phyloP scores from a whole-genome alignment of 2,888 invertebrate genomes.

The Eupithecia subumbrata region DNA sequence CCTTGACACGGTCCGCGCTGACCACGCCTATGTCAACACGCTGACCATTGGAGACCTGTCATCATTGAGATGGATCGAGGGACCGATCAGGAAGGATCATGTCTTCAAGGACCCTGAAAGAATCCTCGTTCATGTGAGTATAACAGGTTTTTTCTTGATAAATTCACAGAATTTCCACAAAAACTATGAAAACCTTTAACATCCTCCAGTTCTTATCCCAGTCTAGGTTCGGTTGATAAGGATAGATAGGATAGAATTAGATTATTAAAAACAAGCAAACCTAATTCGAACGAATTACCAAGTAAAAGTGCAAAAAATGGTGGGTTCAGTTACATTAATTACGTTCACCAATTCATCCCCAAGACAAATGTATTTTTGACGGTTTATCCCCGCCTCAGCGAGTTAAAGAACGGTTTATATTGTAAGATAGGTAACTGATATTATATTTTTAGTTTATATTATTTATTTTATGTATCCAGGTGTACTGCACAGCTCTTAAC shows the following conservation, averaged over 20 bases:
- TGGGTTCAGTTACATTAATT: not conserved
- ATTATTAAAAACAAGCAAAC: not conserved
- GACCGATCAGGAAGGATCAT: slow-evolving; percentile 73
- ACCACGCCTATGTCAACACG: slow-evolving; percentile 91
- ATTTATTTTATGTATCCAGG: slow-evolving; percentile 60
- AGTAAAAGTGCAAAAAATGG: not conserved
- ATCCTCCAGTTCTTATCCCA: not conserved
- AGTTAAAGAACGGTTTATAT: not conserved
- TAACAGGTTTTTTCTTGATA: not conserved
- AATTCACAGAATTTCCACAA: not conserved
- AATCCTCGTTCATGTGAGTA: slow-evolving; percentile 64
- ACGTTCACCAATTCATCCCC: not conserved
- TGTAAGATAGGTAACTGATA: not conserved
- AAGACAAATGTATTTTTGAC: not conserved
- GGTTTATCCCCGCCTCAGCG: not conserved
- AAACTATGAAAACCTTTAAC: not conserved
- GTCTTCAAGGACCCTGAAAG: slow-evolving; percentile 59
- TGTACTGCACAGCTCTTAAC: slow-evolving; percentile 92
- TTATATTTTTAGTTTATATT: not conserved
- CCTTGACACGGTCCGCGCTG: slow-evolving; percentile 69
- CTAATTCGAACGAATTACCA: not conserved
- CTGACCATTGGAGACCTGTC: slow-evolving; percentile 93
- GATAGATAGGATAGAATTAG: slow-evolving; percentile 43
- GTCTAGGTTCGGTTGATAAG: not conserved
- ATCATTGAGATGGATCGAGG: slow-evolving; percentile 89